Evolutionary conservation across 2,888 invertebrate genomes (phyloP).

Genomic region (Pseudeuparius sepicola): DNA sequence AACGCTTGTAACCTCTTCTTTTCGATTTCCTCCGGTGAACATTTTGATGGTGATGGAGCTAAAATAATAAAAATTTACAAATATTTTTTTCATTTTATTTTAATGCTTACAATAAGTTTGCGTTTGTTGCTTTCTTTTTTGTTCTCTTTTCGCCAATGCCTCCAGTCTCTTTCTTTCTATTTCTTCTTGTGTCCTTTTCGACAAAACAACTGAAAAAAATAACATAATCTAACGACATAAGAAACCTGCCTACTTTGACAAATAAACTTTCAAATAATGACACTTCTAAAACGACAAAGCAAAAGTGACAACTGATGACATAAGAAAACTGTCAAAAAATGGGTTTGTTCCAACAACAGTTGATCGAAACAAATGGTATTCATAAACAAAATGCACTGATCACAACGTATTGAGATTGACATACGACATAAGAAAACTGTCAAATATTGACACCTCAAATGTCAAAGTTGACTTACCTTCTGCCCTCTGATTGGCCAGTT

Average conservation of each 20-base stretch:
- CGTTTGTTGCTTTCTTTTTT: constrained; percentile 32
- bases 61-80: constrained; percentile 13
- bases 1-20: constrained; percentile 39
- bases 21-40: constrained; percentile 42
- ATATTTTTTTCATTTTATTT: too few species aligned
- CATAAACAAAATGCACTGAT: too few species aligned
- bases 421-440: too few species aligned
- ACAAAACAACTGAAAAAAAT: constrained; percentile 17
- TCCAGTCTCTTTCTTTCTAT: constrained; percentile 49
- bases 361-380: too few species aligned
- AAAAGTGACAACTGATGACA: too few species aligned
- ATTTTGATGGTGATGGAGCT: constrained; percentile 32
- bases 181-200: constrained; percentile 47
- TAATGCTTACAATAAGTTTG: constrained; percentile 19
- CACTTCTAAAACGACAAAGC: too few species aligned
- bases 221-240: constrained; percentile 4
- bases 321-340: too few species aligned
- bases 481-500: constrained; percentile 23
- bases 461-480: constrained; percentile 12
- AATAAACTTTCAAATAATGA: constrained; percentile 1
- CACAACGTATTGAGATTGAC: too few species aligned
- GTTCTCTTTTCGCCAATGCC: constrained; percentile 49
- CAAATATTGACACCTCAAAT: too few species aligned
- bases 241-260: neutral
- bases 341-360: too few species aligned